Base-by-base conservation (phyloP, 2,797 vertebrate genomes). In the Hypotaenidia okinawae region DNA sequence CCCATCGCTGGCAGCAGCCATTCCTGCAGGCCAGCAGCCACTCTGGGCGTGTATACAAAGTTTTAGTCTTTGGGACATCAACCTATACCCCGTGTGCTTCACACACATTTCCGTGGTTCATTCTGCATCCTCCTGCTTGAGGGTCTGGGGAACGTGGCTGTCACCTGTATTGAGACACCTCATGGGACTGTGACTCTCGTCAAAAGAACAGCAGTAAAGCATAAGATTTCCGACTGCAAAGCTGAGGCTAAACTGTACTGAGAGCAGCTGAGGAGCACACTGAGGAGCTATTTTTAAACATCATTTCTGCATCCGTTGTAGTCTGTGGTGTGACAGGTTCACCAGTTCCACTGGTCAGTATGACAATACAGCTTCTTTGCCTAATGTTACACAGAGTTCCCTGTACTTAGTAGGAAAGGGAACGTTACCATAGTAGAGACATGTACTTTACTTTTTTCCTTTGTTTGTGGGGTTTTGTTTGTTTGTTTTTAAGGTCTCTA, bases 211-310 rank as follows among this genome's bases (percentile, higher is more conserved):
- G 64, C 75, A 41, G 16, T 51, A 45, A 68, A 61, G 51, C 47
- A 5, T 11, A 39, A 89, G 72, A 82, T 61, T 68, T 68, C 69
- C 78, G 58, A 28, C 33, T 74, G 79, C 57, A 5, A 35, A 47
- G 89, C 78, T 52, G 70, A 68, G 68, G 75, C 1, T 9, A 39
- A 83, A 18, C 30, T 5, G 21, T 28, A 6, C 9, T 2, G 74
- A 70, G 45, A 68, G 66, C 90, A 78, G 91, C 81, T 61, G 51
- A 78, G 59, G 55, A 89, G 87, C 84, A 64, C 68, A 70, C 45
- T 19, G 55, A 90, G 63, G 63, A 82, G 74, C 78, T 95, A 92
- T 90, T 95, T 94, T 90, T 87, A 87, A 45, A 72, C 67, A 62
- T 23, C 33, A 7, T 69, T 74, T 70, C 78, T 92, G 45, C 61